Conservation (phyloP, 1,140 invertebrate species). For the Callitettix versicolor region DNA sequence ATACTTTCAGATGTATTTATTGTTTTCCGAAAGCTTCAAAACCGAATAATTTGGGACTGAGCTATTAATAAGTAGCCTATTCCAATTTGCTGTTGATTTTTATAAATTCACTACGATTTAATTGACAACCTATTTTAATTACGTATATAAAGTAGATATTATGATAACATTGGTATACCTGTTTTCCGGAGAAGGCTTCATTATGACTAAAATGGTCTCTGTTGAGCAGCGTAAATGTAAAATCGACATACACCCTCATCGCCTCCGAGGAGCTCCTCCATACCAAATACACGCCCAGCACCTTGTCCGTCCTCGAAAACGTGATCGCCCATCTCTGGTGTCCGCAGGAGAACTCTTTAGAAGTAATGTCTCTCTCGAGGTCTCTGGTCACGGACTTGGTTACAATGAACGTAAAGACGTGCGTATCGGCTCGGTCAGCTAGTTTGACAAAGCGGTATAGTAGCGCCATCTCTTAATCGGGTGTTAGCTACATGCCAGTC, state of each 20-base stretch:
- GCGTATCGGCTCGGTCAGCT: constrained; percentile 71
- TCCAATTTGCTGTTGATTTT: too few relatives aligned
- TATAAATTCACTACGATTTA: too few relatives aligned
- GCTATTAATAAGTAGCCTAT: too few relatives aligned
- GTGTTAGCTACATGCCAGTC: not conserved
- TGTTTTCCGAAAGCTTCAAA: too few relatives aligned
- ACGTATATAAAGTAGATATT: too few relatives aligned
- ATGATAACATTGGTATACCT: too few relatives aligned
- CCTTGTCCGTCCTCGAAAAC: constrained; percentile 66
- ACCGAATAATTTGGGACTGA: too few relatives aligned
- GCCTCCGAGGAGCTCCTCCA: constrained; percentile 63
- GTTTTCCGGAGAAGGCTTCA: constrained; percentile 71
- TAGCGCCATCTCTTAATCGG: constrained; percentile 53
- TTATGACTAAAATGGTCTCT: constrained; percentile 78
- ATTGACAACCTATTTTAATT: too few relatives aligned
- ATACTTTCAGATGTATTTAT: too few relatives aligned
- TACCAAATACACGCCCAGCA: constrained; percentile 70
- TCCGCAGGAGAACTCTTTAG: constrained; percentile 74
- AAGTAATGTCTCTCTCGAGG: constrained; percentile 68
- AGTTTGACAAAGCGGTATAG: constrained; percentile 75
- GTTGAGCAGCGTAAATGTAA: constrained; percentile 73
- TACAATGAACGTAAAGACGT: constrained; percentile 76
- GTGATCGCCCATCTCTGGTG: constrained; percentile 82
- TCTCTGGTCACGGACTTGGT: constrained; percentile 68
- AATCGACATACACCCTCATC: constrained; percentile 70